Evolutionary conservation across 2,113 vertebrate genomes (phyloP).

Genomic region (Nerophis ophidion): DNA sequence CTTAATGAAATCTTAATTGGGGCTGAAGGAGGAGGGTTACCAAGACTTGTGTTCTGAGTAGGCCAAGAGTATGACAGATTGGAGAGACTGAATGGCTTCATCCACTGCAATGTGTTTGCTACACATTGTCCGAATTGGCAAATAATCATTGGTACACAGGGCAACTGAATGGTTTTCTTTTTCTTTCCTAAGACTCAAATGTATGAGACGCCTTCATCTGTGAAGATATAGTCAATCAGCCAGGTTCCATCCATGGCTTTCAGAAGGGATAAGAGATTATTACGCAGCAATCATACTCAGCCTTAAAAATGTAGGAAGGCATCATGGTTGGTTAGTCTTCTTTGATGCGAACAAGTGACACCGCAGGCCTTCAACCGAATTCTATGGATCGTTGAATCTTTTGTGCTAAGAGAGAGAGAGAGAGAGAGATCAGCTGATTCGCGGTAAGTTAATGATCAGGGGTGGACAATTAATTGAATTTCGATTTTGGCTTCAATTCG

Average conservation of each 20-base stretch:
- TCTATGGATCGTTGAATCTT: conserved; percentile 29
- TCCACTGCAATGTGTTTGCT: conserved; percentile 27
- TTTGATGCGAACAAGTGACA: conserved; percentile 25
- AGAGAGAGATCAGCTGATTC: no score
- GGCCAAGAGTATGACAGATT: conserved; percentile 49
- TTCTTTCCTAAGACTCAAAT: background rate
- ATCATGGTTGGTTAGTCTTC: conserved; percentile 33
- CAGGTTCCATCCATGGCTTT: conserved; percentile 7
- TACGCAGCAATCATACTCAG: conserved; percentile 12
- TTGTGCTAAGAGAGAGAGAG: conserved; percentile 5
- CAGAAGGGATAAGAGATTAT: conserved; percentile 5
- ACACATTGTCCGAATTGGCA: conserved; percentile 10
- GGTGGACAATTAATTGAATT: no score
- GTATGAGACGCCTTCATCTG: background rate
- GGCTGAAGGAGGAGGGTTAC: conserved; percentile 30
- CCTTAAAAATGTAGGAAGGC: conserved; percentile 12
- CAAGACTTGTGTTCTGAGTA: conserved; percentile 41
- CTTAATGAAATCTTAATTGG: conserved; percentile 73
- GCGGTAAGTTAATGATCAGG: no score
- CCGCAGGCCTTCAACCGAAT: conserved; percentile 33
- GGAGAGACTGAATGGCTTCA: conserved; percentile 47
- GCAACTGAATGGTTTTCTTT: conserved; percentile 3
- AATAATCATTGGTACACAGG: conserved; percentile 8
- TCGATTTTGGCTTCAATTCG: no score
- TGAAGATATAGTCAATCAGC: conserved; percentile 9